Conservation (phyloP, 2,113 vertebrate genomes). For the Vanacampus margaritifer region DNA sequence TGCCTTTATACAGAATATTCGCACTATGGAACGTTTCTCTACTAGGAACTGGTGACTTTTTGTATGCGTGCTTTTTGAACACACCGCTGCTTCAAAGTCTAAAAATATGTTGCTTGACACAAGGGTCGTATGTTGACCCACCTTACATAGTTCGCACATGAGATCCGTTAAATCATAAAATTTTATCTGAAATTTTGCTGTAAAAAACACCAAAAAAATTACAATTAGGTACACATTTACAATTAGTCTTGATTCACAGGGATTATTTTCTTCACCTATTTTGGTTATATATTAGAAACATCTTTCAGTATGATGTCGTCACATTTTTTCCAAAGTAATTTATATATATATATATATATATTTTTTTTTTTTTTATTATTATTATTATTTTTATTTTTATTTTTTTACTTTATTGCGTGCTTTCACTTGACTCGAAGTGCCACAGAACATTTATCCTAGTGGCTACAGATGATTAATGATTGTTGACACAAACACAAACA, state of each 20-base stretch:
- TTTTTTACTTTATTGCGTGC: neutral
- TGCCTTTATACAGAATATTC: neutral
- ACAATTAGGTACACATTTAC: no score
- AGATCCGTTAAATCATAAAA: neutral
- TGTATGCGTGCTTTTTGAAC: neutral
- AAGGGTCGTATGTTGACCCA: neutral
- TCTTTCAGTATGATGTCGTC: no score
- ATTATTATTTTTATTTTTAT: no score
- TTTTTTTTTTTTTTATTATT: no score
- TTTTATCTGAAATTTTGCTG: no score
- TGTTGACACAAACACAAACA: constrained; percentile 60
- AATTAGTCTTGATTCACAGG: no score
- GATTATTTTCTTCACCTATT: no score
- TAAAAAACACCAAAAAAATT: no score
- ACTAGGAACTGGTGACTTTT: neutral
- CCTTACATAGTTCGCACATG: neutral
- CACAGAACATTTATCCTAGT: constrained; percentile 37
- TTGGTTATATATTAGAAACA: no score
- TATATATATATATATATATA: no score
- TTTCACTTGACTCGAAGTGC: constrained; percentile 38
- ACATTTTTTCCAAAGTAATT: no score
- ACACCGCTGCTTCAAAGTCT: neutral
- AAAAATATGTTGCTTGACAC: neutral
- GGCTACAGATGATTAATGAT: constrained; percentile 53
- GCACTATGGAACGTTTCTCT: neutral